Conservation (phyloP, 1,140 invertebrate genomes). For the Cheumatopsyche charites region DNA sequence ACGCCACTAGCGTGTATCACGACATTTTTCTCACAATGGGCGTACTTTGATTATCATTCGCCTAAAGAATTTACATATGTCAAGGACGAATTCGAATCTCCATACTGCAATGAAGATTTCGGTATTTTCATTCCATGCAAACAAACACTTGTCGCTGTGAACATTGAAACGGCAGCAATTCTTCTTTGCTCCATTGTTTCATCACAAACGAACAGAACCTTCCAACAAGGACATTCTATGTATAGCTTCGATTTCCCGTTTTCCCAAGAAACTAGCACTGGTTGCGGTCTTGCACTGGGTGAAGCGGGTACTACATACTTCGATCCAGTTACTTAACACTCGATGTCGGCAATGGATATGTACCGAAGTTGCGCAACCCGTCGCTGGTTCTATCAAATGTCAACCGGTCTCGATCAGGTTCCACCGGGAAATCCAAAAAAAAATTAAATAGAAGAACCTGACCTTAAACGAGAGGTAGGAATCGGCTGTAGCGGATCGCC, state of each 20-base stretch:
- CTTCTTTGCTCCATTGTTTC: no score
- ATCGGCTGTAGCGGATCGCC: slow-evolving; percentile 6
- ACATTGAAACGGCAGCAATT: no score
- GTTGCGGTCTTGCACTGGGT: background rate
- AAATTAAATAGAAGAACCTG: background rate
- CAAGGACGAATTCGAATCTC: background rate
- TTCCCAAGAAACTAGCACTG: no score
- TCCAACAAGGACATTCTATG: no score
- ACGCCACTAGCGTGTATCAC: background rate
- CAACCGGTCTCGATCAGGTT: slow-evolving; percentile 34
- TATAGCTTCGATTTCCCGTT: no score
- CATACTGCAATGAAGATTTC: no score
- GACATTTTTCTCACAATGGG: background rate
- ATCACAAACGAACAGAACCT: no score
- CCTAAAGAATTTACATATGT: background rate
- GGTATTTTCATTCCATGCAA: no score
- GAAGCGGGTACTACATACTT: background rate
- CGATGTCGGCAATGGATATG: background rate
- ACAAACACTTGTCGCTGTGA: no score
- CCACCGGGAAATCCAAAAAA: slow-evolving; percentile 16
- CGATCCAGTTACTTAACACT: slow-evolving; percentile 27
- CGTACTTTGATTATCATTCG: background rate
- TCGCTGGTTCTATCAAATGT: slow-evolving; percentile 28
- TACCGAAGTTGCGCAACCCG: slow-evolving; percentile 21
- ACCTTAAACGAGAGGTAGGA: slow-evolving; percentile 13